Percentiles rank a stretch among this genome's conserved stretches.
Evolutionary conservation across 1,140 invertebrate genomes (phyloP).

Genomic region (Hesperophylax magnus): DNA sequence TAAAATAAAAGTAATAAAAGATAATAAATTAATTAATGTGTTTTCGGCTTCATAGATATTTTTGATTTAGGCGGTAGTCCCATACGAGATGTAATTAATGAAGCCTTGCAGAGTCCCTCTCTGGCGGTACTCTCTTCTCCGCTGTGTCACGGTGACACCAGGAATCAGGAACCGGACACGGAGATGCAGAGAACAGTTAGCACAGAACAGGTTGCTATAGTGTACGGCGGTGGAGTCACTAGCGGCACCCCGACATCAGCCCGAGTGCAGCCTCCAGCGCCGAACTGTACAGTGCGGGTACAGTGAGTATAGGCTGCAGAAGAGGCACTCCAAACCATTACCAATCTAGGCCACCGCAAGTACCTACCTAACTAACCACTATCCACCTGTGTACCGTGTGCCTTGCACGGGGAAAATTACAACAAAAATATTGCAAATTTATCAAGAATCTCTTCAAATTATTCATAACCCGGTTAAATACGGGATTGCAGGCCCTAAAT

Average conservation of each 20-base stretch:
- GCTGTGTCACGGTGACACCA: conserved; percentile 8
- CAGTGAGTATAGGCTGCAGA: neutral
- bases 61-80: neutral
- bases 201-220: conserved; percentile 20
- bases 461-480: too few relatives aligned
- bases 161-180: conserved; percentile 8
- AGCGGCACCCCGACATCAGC: neutral
- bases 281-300: neutral
- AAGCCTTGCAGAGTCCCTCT: neutral
- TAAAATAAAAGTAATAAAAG: neutral
- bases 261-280: neutral
- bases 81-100: neutral
- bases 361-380: neutral
- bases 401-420: too few relatives aligned
- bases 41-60: neutral
- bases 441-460: too few relatives aligned
- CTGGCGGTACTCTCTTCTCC: neutral
- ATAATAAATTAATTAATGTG: too few relatives aligned
- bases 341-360: neutral
- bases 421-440: too few relatives aligned
- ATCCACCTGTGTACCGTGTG: neutral
- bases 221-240: neutral
- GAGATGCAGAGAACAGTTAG: conserved; percentile 15
- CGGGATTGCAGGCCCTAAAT: too few relatives aligned
- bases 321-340: neutral